These are phyloP conservation scores for Apogon talboti DNA, from an alignment of 2,797 vertebrate species.

Conservation along the genomic window DNA sequence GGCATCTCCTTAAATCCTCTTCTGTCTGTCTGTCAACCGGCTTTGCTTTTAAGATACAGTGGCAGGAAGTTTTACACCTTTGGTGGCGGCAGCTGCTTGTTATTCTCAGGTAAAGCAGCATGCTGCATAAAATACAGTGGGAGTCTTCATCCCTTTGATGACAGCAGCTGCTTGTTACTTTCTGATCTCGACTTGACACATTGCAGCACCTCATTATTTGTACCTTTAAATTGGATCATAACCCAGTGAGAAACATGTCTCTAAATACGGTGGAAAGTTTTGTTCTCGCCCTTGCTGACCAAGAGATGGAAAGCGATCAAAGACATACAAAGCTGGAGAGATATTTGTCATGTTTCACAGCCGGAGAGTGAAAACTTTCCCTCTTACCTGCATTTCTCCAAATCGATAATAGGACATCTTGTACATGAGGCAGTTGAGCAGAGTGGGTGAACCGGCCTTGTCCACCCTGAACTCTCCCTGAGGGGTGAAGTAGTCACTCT, in stretches of 20 bases:
- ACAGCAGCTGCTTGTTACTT: slow-evolving; percentile 38
- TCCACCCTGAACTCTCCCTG: slow-evolving; percentile 99
- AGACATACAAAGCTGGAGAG: not conserved
- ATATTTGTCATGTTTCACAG: not conserved
- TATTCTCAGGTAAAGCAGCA: slow-evolving; percentile 36
- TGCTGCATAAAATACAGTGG: slow-evolving; percentile 11
- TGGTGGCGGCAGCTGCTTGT: slow-evolving; percentile 38
- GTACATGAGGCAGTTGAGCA: slow-evolving; percentile 99
- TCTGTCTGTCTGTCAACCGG: slow-evolving; percentile 37
- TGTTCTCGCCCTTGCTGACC: slow-evolving; percentile 1
- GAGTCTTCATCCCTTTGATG: not conserved
- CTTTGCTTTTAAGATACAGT: slow-evolving; percentile 46
- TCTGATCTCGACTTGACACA: slow-evolving; percentile 25
- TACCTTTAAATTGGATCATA: slow-evolving; percentile 26
- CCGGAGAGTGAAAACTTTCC: not conserved
- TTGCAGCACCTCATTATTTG: slow-evolving; percentile 35
- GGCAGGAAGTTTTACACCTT: slow-evolving; percentile 28
- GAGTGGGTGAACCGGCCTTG: slow-evolving; percentile 96
- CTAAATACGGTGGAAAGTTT: not conserved
- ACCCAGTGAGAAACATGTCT: not conserved
- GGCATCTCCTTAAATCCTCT: slow-evolving; percentile 51
- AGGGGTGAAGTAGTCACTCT: slow-evolving; percentile 99
- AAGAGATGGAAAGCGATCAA: slow-evolving; percentile 2
- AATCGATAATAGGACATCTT: slow-evolving; percentile 99
- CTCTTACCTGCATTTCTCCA: slow-evolving; percentile 97